Evolutionary conservation across 2,888 invertebrate species (phyloP).

Genomic region (Lypha dubia): DNA sequence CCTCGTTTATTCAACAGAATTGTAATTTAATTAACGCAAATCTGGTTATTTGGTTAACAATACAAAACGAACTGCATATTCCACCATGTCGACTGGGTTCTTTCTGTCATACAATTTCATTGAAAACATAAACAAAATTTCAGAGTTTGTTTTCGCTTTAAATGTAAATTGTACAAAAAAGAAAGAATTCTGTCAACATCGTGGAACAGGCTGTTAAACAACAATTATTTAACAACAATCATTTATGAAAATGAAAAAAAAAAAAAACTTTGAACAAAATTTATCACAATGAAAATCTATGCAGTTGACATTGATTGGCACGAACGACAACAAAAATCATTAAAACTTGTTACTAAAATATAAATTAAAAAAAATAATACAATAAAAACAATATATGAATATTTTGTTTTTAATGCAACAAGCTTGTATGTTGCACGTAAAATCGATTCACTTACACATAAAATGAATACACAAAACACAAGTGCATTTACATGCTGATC

Average conservation of each 20-base stretch:
- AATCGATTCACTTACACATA: background rate
- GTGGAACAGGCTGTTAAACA: too few species aligned
- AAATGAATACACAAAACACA: too few species aligned
- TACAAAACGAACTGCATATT: conserved; percentile 4
- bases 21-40: conserved; percentile 20
- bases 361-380: too few species aligned
- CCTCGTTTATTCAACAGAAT: background rate
- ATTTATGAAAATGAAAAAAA: background rate
- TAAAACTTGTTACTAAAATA: background rate
- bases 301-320: conserved; percentile 48
- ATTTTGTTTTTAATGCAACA: background rate
- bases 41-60: background rate
- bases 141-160: too few species aligned
- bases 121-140: too few species aligned
- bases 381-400: background rate
- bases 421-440: background rate
- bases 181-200: too few species aligned
- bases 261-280: background rate
- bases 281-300: conserved; percentile 13
- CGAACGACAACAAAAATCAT: conserved; percentile 14
- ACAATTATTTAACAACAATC: background rate
- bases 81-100: too few species aligned
- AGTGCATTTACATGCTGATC: background rate
- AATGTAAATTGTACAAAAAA: too few species aligned
- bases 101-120: too few species aligned